phyloP scores from a whole-genome alignment of 2,113 vertebrate genomes.

The Pterophyllum scalare region DNA sequence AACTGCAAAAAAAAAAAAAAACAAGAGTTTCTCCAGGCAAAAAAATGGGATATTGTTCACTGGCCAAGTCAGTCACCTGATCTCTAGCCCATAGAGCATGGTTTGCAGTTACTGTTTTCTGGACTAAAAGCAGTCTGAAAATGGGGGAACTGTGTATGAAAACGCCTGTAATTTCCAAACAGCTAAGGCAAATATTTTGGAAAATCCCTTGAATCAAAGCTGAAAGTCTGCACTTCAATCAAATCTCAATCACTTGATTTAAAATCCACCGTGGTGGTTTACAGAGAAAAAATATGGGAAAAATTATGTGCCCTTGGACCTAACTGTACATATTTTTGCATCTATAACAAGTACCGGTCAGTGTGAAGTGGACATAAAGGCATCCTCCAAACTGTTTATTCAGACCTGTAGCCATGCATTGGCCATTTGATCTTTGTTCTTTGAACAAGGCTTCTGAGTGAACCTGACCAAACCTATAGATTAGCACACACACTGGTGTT shows the following conservation, averaged over 20 bases:
- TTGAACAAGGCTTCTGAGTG: constrained; percentile 15
- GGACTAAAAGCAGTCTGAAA: not conserved
- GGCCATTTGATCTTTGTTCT: constrained; percentile 20
- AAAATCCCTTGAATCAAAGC: not conserved
- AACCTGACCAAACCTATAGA: constrained; percentile 4
- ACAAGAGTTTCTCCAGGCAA: not conserved
- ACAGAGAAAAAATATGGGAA: not conserved
- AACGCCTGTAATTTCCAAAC: not conserved
- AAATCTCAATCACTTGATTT: not conserved
- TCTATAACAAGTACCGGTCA: not conserved
- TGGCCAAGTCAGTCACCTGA: too few species aligned
- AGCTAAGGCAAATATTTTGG: not conserved
- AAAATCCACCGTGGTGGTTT: too few species aligned
- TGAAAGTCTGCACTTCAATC: not conserved
- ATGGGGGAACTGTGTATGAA: not conserved
- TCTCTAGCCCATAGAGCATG: not conserved
- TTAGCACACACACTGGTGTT: constrained; percentile 26
- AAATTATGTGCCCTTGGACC: not conserved
- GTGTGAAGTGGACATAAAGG: not conserved
- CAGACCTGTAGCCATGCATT: not conserved
- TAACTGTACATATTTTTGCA: not conserved
- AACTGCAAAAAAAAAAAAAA: not conserved
- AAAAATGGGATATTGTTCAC: not conserved
- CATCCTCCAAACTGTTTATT: not conserved
- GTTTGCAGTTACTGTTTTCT: not conserved